Conservation (phyloP, 2,797 vertebrate genomes). For the Dendrocincla tyrannina region DNA sequence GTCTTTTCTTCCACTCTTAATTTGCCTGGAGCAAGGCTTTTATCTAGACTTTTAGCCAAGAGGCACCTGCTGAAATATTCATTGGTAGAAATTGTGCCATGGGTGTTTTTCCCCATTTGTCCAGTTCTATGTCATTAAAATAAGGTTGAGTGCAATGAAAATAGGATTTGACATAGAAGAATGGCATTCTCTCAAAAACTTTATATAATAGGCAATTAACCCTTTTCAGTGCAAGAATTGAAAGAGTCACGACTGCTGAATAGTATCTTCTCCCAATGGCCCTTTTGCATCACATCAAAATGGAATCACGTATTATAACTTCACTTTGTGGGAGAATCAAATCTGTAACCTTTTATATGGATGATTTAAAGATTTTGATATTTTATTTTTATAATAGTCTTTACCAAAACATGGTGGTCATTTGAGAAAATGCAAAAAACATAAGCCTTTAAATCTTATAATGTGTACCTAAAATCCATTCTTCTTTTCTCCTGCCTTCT, state of each 20-base stretch:
- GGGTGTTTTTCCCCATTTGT: slow-evolving; percentile 86
- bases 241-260: neutral
- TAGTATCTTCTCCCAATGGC: neutral
- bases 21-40: slow-evolving; percentile 84
- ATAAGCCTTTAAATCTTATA: neutral
- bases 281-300: neutral
- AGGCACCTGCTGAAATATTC: slow-evolving; percentile 93
- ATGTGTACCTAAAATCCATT: neutral
- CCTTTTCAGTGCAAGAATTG: slow-evolving; percentile 45
- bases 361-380: neutral
- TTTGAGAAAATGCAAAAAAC: neutral
- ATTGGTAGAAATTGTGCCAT: slow-evolving; percentile 86
- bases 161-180: slow-evolving; percentile 70
- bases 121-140: slow-evolving; percentile 78
- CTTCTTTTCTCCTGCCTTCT: neutral
- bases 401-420: neutral
- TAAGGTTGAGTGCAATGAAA: slow-evolving; percentile 60
- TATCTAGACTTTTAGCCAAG: slow-evolving; percentile 89
- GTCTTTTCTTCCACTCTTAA: slow-evolving; percentile 77
- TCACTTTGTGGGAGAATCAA: neutral
- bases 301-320: neutral
- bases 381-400: neutral
- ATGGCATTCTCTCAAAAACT: slow-evolving; percentile 50
- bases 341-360: neutral
- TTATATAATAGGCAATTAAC: slow-evolving; percentile 70